Conservation (phyloP, 2,113 vertebrate genomes). For the Chamaea fasciata region DNA sequence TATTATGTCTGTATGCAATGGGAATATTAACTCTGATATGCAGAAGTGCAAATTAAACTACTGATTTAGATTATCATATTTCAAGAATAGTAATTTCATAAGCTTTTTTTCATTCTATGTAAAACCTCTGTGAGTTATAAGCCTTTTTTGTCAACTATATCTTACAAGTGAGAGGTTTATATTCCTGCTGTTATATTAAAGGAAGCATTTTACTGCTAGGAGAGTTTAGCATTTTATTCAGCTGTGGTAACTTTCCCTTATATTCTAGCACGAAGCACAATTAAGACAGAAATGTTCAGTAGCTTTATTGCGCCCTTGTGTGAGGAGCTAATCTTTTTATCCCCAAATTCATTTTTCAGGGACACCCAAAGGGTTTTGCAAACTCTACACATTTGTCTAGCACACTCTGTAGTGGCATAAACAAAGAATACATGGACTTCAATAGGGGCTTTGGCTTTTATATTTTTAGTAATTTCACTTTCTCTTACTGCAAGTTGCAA, state of each 20-base stretch:
- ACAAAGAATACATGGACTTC: neutral
- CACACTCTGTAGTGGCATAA: neutral
- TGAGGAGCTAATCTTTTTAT: neutral
- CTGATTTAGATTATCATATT: neutral
- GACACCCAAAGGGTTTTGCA: neutral
- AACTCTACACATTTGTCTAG: neutral
- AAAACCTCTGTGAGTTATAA: neutral
- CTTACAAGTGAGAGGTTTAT: constrained; percentile 20
- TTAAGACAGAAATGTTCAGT: constrained; percentile 6
- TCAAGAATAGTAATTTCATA: neutral
- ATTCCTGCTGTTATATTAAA: neutral
- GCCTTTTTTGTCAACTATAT: neutral
- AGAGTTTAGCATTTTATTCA: constrained; percentile 15
- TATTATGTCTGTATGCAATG: neutral
- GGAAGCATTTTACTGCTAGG: neutral
- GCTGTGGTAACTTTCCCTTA: neutral
- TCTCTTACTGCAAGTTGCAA: neutral
- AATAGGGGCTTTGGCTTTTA: neutral
- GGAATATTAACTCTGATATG: neutral
- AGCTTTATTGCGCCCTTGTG: neutral
- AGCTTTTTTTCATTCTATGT: neutral
- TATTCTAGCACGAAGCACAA: neutral
- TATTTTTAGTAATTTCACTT: neutral
- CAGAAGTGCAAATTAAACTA: constrained; percentile 2
- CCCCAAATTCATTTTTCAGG: neutral